Conservation (phyloP, 2,888 invertebrate genomes). For the Rhabditoides inermis region DNA sequence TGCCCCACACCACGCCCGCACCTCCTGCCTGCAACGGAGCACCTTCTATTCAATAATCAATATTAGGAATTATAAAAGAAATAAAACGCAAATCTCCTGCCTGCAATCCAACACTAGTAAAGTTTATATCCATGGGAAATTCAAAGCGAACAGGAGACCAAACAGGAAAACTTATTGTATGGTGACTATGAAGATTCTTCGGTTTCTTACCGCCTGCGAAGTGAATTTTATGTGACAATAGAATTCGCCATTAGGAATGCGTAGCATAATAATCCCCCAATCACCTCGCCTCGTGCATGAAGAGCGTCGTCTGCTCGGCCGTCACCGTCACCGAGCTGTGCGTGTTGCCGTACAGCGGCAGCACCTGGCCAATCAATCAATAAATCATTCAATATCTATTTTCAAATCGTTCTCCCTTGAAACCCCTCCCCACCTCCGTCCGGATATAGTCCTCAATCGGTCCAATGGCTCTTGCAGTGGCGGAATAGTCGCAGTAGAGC, state of each 20-base stretch:
- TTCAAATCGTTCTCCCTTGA: no score
- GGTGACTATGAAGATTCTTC: no score
- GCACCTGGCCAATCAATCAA: slow-evolving; percentile 58
- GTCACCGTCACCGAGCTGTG: slow-evolving; percentile 74
- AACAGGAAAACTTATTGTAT: neutral
- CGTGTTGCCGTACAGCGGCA: slow-evolving; percentile 76
- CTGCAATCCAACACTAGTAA: no score
- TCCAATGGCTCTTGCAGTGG: slow-evolving; percentile 25
- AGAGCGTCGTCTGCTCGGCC: slow-evolving; percentile 76
- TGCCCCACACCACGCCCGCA: slow-evolving; percentile 71
- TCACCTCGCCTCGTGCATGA: slow-evolving; percentile 64
- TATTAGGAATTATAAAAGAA: no score
- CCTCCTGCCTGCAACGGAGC: slow-evolving; percentile 65
- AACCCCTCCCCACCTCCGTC: slow-evolving; percentile 13
- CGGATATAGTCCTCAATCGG: slow-evolving; percentile 31
- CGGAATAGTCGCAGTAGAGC: slow-evolving; percentile 33
- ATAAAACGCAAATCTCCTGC: no score
- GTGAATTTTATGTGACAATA: no score
- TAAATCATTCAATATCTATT: neutral
- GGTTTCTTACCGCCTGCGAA: no score
- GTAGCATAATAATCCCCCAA: no score
- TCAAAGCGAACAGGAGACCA: no score
- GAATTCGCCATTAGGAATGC: no score
- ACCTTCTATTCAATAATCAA: no score
- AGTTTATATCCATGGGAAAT: no score